Base-by-base conservation (phyloP, 2,888 invertebrate species). In the Euspilapteryx auroguttella region DNA sequence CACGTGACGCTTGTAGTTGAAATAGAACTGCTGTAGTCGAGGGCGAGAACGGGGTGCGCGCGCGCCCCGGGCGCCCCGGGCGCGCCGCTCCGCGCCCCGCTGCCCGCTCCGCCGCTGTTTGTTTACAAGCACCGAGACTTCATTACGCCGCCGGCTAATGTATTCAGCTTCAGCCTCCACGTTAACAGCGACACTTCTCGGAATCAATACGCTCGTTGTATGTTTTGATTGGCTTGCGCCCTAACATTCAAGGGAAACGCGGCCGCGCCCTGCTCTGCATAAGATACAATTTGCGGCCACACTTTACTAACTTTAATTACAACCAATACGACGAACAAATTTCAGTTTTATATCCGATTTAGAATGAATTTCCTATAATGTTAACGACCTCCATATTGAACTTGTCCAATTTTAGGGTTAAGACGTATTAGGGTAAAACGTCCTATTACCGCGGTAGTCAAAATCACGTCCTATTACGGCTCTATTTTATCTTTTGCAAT, bases 131-230 rank as follows among this genome's bases (percentile, higher is more conserved):
- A 56, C 58, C 69, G 65, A 73, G 75, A 73, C 73, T 75, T 75
- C 75, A 75, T 75, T 75, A 75, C 73, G 69, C 71, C 66, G 63
- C 59, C 57, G 68, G 73, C 73, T 75, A 75, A 75, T 75, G 75
- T 75, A 75, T 75, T 75, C 75, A 71, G 73, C 75, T 75, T 73
- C 73, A 73, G 71, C 71, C 73, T 39, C 33, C 68, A 69, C 71
- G 75, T 69, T 73, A 71, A 73, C 75, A 71, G 69, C 71, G 75
- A 75, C 75, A 75, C 75, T 75, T 75, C 75, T 73, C 69, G 65
- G 75, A 75, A 75, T 75, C 75, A 75, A 75, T 75, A 75, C 69
- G 73, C 68, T 73, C 66, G 69, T 69, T 71, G 75, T 73, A 73
- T 73, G 75, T 75, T 75, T 75, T 75, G 75, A 75, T 73, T 73